A percentile compares a stretch with the other conserved stretches of the same genome.
Conservation (phyloP, 1,140 invertebrate species). For the Zaprionus tsacasi region DNA sequence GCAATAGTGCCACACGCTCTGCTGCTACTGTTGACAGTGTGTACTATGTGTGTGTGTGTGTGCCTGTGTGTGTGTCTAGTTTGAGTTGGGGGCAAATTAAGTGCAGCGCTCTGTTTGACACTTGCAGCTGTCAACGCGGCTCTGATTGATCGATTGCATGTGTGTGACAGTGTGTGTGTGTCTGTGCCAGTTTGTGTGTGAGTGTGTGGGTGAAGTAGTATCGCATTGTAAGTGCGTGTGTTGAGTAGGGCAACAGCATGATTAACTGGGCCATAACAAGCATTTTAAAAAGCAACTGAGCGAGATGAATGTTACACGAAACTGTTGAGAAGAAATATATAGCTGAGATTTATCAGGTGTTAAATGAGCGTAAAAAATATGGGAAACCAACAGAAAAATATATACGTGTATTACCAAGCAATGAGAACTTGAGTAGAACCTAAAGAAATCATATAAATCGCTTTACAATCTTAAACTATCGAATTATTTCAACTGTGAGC, state of each 20-base stretch:
- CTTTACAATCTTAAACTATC: background rate
- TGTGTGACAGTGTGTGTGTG: background rate
- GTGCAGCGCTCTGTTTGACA: constrained; percentile 74
- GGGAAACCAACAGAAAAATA: background rate
- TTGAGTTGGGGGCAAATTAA: constrained; percentile 50
- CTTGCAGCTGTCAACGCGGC: constrained; percentile 75
- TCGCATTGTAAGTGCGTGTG: constrained; percentile 2
- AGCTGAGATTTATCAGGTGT: background rate
- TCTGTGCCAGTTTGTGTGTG: background rate
- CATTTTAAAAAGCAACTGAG: background rate
- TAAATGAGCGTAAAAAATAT: background rate
- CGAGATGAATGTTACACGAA: background rate
- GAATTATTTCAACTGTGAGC: background rate
- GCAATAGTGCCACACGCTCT: constrained; percentile 65
- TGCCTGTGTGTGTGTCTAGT: constrained; percentile 15
- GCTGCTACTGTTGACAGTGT: constrained; percentile 24
- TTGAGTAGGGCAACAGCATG: constrained; percentile 20
- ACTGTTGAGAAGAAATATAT: background rate
- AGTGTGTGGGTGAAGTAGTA: constrained; percentile 1
- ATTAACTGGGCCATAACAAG: constrained; percentile 35
- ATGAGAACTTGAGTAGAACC: no score
- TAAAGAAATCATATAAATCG: background rate
- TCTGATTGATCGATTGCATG: constrained; percentile 67
- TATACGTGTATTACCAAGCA: background rate
- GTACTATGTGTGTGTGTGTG: constrained; percentile 24